A percentile compares a stretch with the other conserved stretches of the same genome.
These are phyloP conservation scores for Reinhardtius hippoglossoides DNA, from an alignment of 2,113 vertebrate species.

Conservation along the genomic window DNA sequence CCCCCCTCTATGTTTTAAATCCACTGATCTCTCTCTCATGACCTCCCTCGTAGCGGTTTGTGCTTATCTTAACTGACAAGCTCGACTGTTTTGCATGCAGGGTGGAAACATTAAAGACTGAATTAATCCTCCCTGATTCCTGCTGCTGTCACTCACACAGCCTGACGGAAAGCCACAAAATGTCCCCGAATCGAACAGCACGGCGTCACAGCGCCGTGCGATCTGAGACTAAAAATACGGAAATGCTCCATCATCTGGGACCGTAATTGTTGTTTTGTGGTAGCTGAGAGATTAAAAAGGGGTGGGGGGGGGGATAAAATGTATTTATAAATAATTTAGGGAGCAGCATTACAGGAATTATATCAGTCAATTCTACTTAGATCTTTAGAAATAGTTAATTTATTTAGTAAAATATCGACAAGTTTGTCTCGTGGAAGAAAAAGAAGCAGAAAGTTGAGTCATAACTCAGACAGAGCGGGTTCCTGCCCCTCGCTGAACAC, in stretches of 20 bases:
- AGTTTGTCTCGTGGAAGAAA: background rate
- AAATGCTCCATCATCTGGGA: conserved; percentile 23
- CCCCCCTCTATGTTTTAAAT: conserved; percentile 30
- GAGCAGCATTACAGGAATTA: background rate
- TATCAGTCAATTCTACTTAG: background rate
- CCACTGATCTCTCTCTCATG: conserved; percentile 47
- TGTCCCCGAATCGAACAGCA: conserved; percentile 44
- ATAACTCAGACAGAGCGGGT: background rate
- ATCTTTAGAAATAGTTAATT: background rate
- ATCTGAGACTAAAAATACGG: conserved; percentile 32
- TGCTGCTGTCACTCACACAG: conserved; percentile 65
- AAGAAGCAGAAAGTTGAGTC: background rate
- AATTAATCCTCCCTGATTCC: conserved; percentile 71
- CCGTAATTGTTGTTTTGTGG: conserved; percentile 23
- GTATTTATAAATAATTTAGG: background rate
- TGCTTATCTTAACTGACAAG: conserved; percentile 66
- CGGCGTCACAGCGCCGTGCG: conserved; percentile 10
- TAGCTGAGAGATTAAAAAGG: background rate
- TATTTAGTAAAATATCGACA: background rate
- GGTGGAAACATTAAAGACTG: conserved; percentile 62
- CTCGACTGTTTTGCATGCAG: conserved; percentile 64
- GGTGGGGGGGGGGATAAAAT: background rate
- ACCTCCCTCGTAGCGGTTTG: conserved; percentile 54
- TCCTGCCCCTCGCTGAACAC: no score
- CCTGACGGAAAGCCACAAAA: conserved; percentile 52